These are phyloP conservation scores for Xenopus petersii DNA, from an alignment of 2,797 vertebrate species.

Conservation along the genomic window DNA sequence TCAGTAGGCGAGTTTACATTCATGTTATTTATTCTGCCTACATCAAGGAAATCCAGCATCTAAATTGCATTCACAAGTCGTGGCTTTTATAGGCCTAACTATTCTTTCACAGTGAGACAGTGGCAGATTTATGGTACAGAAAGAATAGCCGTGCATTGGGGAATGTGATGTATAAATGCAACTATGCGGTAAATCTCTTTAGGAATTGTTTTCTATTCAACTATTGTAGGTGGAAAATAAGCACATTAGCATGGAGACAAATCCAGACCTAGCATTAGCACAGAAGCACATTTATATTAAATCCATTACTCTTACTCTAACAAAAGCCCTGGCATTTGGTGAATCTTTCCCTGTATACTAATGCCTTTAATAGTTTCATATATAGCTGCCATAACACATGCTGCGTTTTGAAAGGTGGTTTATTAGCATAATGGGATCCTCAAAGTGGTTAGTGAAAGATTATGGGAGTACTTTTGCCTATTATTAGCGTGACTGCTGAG, in stretches of 20 bases:
- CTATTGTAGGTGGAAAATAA: background rate
- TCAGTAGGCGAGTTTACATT: slow-evolving; percentile 24
- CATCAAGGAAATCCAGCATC: slow-evolving; percentile 15
- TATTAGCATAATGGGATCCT: background rate
- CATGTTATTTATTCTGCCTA: slow-evolving; percentile 21
- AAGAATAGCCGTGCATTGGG: slow-evolving; percentile 4
- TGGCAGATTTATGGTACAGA: slow-evolving; percentile 25
- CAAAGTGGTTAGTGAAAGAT: background rate
- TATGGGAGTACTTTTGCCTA: background rate
- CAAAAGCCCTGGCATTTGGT: background rate
- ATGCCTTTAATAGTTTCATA: background rate
- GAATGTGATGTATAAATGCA: slow-evolving; percentile 14
- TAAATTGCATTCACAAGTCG: slow-evolving; percentile 32
- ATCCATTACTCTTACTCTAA: background rate
- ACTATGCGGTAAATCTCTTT: slow-evolving; percentile 1
- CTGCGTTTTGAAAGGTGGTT: background rate
- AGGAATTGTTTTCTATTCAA: background rate
- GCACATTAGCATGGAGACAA: background rate
- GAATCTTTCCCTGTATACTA: background rate
- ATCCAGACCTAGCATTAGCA: background rate
- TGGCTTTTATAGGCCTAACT: background rate
- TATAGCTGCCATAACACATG: background rate
- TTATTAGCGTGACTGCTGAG: background rate
- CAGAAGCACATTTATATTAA: background rate
- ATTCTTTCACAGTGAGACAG: slow-evolving; percentile 19